These are phyloP conservation scores for Geococcyx californianus DNA, from an alignment of 2,113 vertebrate species.

Conservation along the genomic window DNA sequence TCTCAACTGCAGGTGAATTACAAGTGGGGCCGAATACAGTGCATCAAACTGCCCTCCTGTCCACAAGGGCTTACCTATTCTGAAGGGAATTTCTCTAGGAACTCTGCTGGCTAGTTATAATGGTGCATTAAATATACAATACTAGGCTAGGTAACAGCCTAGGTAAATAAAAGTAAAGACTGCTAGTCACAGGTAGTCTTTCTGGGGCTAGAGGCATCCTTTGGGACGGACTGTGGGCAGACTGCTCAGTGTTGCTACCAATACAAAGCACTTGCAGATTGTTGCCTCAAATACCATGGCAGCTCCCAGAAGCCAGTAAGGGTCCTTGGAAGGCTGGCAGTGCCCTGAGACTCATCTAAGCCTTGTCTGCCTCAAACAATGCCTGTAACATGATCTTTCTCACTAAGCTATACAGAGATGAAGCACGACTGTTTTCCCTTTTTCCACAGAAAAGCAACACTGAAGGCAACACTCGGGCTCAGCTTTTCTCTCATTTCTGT, in stretches of 20 bases:
- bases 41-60: neutral
- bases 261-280: neutral
- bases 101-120: neutral
- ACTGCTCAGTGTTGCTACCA: neutral
- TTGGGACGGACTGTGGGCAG: neutral
- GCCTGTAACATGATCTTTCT: fast-evolving
- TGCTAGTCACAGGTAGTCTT: neutral
- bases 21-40: neutral
- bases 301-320: neutral
- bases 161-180: neutral
- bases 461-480: neutral
- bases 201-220: neutral
- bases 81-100: neutral
- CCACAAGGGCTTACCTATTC: neutral
- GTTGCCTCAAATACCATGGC: neutral
- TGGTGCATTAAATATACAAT: neutral
- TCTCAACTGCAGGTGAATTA: neutral
- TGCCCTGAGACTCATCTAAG: neutral
- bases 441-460: neutral
- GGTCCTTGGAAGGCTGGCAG: neutral
- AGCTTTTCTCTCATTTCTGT: neutral
- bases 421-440: neutral
- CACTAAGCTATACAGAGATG: fast-evolving
- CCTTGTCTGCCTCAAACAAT: neutral
- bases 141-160: neutral